Conservation (phyloP, 2,888 invertebrate genomes). For the Leptopilina drosophilae region DNA sequence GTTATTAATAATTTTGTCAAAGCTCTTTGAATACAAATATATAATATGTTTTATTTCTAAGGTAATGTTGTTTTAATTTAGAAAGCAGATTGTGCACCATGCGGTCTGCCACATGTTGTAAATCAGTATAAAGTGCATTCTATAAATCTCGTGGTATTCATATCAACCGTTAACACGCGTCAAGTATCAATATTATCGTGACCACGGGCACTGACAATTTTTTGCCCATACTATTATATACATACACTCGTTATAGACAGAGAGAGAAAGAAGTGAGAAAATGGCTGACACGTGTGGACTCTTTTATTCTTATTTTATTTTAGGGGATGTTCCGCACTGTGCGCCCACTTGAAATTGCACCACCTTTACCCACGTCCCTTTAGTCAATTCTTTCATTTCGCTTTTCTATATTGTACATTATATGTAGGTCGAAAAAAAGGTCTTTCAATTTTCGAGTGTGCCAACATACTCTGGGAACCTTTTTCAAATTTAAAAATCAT, state of each 20-base stretch:
- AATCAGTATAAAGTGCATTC: constrained; percentile 56
- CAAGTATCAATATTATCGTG: constrained; percentile 57
- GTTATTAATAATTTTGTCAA: not conserved
- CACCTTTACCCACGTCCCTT: not conserved
- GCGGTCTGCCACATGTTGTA: constrained; percentile 59
- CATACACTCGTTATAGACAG: not conserved
- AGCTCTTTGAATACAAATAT: not conserved
- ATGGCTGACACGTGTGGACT: constrained; percentile 48
- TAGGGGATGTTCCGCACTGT: constrained; percentile 23
- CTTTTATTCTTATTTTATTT: constrained; percentile 38
- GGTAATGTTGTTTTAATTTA: constrained; percentile 6
- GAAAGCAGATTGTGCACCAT: constrained; percentile 49
- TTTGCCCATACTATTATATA: not conserved
- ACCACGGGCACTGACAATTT: constrained; percentile 37
- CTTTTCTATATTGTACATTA: not conserved
- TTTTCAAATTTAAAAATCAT: constrained; percentile 21
- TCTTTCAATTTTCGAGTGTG: constrained; percentile 20
- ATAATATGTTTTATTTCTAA: not conserved
- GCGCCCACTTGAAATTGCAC: constrained; percentile 15
- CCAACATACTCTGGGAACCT: constrained; percentile 25
- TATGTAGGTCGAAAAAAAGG: constrained; percentile 30
- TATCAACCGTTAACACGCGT: constrained; percentile 52
- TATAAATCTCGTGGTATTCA: constrained; percentile 53
- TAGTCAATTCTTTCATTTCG: not conserved
- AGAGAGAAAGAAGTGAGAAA: not conserved